Evolutionary conservation across 2,797 vertebrate species (phyloP), one percentile per base, ranked within the genome.

Genomic region (Lutjanus argentimaculatus): DNA sequence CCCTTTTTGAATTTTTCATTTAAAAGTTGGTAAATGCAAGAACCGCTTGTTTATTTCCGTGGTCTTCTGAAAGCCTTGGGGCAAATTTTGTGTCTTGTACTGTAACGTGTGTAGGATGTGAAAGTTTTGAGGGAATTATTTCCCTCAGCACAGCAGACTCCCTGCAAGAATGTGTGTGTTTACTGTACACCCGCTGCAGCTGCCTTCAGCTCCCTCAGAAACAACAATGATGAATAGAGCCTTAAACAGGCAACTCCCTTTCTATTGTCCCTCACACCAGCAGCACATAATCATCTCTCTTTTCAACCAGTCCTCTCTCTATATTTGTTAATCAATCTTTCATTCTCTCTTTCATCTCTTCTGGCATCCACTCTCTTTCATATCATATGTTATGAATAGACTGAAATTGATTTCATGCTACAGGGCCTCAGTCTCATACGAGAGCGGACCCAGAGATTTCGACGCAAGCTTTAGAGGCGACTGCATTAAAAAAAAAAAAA

Each of bases 321-420:
- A 40, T 83, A 79, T 79, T 84, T 83, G 57, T 63, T 82, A 79
- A 82, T 84, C 76, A 88, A 68, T 85, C 83, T 86, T 83, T 72
- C 59, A 72, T 66, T 78, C 73, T 63, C 58, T 51, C 67, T 74
- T 79, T 86, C 78, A 88, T 86, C 81, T 72, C 43, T 48, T 78
- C 45, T 72, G 77, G 43, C 75, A 80, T 83, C 75, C 55, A 45
- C 46, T 78, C 43, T 57, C 79, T 80, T 78, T 83, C 75, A 82
- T 67, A 79, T 85, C 73, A 63, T 13, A 43, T 46, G 6, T 56
- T 70, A 45, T 84, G 75, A 88, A 89, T 73, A 80, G 57, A 49
- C 46, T 30, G 61, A 80, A 83, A 89, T 80, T 53, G 83, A 90
- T 90, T 87, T 89, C 73, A 85, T 85, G 82, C 80, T 76, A 46